Base-by-base conservation (phyloP, 2,797 vertebrate genomes). In the Antrozous pallidus region DNA sequence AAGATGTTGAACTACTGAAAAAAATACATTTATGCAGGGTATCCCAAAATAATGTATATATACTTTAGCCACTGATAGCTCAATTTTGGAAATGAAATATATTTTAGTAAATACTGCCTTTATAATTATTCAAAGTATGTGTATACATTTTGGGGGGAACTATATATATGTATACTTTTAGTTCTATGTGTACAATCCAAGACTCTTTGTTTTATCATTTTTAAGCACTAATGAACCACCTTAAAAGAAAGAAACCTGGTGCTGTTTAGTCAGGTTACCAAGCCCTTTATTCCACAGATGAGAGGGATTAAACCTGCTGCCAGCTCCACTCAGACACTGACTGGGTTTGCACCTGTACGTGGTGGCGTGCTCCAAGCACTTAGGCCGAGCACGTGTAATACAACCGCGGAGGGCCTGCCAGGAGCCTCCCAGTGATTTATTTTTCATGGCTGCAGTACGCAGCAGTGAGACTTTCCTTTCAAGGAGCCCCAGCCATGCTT, bases 341-440 rank as follows among this genome's bases (percentile, higher is more conserved):
- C 75, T 38, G 1, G 78, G 42, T 92, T 40, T 69, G 80, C 83
- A 90, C 93, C 95, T 95, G 90, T 54, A 90, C 56, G 85, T 45
- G 73, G 14, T 17, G 58, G 22, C 5, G 22, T 16, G 47, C 51
- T 54, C 63, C 24, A 24, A 33, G 47, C 73, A 7, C 81, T 73
- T 42, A 61, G 65, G 65, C 3, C 47, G 74, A 84, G 65, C 56
- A 42, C 54, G 28, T 22, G 26, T 18, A 42, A 78, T 26, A 22
- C 58, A 49, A 49, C 80, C 1, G 24, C 84, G 49, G 12, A 69
- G 40, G 38, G 10, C 45, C 63, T 42, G 84, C 65, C 26, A 0
- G 56, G 61, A 38, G n/a, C 31, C 14, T 31, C 33, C 49, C 74
- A 16, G 2, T 14, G 87, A 78, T 86, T 78, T 83, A 40, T 71